These are phyloP conservation scores for Cardiocondyla obscurior DNA, from an alignment of 1,140 invertebrate genomes.

Conservation along the genomic window DNA sequence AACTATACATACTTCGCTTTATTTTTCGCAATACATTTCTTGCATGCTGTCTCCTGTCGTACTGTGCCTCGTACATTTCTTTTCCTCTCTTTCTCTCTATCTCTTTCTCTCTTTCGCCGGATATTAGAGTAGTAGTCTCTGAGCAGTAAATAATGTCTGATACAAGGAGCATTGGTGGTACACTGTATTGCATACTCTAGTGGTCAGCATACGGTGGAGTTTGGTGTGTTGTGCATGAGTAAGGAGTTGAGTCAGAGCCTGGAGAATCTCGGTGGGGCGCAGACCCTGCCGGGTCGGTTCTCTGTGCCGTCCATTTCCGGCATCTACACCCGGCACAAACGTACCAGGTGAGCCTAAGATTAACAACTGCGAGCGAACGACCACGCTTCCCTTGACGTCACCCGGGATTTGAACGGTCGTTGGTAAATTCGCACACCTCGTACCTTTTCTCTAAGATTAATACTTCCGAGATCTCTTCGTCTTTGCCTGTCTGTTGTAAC, in stretches of 20 bases:
- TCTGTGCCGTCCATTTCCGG: constrained; percentile 84
- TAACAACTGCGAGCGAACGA: constrained; percentile 68
- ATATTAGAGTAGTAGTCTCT: constrained; percentile 74
- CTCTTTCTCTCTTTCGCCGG: constrained; percentile 14
- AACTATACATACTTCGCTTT: constrained; percentile 63
- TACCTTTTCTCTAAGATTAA: constrained; percentile 6
- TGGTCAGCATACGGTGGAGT: constrained; percentile 85
- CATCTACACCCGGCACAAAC: constrained; percentile 85
- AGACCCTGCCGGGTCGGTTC: constrained; percentile 84
- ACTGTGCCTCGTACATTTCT: constrained; percentile 64
- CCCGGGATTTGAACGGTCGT: constrained; percentile 73
- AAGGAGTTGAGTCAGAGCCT: constrained; percentile 85
- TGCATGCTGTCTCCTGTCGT: constrained; percentile 67
- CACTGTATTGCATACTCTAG: constrained; percentile 84
- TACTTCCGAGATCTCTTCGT: constrained; percentile 8
- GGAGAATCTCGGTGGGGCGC: constrained; percentile 85
- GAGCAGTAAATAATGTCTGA: constrained; percentile 78
- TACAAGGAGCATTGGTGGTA: constrained; percentile 82
- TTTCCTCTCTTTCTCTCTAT: background rate
- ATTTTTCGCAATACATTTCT: constrained; percentile 65
- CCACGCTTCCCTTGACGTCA: constrained; percentile 68
- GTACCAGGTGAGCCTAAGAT: constrained; percentile 84
- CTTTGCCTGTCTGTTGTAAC: constrained; percentile 17
- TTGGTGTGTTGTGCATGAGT: constrained; percentile 85
- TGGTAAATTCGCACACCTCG: constrained; percentile 71